These are phyloP conservation scores for Emberiza fucata DNA, from an alignment of 2,113 vertebrate genomes.

Conservation along the genomic window DNA sequence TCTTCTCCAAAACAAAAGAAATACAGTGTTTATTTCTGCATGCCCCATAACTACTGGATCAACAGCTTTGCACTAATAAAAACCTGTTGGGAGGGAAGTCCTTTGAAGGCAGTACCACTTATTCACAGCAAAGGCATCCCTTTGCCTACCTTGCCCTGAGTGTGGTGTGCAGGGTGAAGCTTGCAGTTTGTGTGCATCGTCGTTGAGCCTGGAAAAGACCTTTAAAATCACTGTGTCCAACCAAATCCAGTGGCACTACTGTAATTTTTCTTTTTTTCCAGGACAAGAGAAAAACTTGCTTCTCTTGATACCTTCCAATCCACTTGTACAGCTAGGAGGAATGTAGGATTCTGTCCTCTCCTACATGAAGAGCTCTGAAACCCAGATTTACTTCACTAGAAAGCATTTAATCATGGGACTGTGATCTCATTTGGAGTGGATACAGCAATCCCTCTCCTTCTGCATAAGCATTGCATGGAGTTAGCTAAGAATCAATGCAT, in stretches of 20 bases:
- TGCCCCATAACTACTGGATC: background rate
- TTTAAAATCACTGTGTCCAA: background rate
- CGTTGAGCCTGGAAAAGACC: background rate
- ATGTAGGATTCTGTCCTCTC: background rate
- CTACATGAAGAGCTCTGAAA: background rate
- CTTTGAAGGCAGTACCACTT: background rate
- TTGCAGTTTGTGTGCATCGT: background rate
- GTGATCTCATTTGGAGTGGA: background rate
- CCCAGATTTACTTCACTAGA: background rate
- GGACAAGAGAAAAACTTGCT: background rate
- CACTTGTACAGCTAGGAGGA: background rate
- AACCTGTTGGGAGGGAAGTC: background rate
- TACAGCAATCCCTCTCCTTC: background rate
- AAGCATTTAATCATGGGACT: background rate
- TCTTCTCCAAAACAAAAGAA: background rate
- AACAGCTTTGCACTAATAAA: background rate
- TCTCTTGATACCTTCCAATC: background rate
- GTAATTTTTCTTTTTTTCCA: background rate
- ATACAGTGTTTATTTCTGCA: background rate
- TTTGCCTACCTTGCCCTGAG: background rate
- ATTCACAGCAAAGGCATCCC: fast-evolving
- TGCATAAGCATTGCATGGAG: background rate
- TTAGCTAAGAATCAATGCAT: background rate
- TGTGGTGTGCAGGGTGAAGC: background rate
- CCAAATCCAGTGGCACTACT: background rate